Base-by-base conservation (phyloP, 2,888 invertebrate genomes). In the Callosobruchus maculatus region DNA sequence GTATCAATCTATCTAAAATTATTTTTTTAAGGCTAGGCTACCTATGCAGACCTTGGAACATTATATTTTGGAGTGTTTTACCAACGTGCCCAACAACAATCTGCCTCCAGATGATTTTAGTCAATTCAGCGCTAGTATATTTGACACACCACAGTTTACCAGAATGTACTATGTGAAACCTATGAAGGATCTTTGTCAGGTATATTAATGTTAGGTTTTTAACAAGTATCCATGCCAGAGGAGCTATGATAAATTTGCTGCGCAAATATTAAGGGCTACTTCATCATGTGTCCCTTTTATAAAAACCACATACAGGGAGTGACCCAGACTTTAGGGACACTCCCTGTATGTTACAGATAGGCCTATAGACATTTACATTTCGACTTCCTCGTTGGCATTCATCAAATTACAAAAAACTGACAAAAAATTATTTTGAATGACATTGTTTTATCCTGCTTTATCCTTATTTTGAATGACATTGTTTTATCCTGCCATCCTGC, bases 141-240 rank as follows among this genome's bases (percentile, higher is more conserved):
- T 91, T 83, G 86, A 89, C 72, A 92, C 91, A 4, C 87, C 90
- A 0, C 87, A 89, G 69, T 95, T 94, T 84, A 88, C 89, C 71
- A 92, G 90, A 84, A 88, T 94, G 0, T 94, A 93, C 84, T 93
- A 93, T 83, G 90, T 96, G 0, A 92, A 93, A 82, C 93, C 96
- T 0, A 89, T 93, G 13, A 93, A 93, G 79, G 94, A 95, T 83
- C 88, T 92, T 18, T 91, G 91, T 76, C 91, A 93, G 88, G 91
- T 94, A 76, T 87, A 71, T 21, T 49, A n/a, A n/a, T 26, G 26
- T 7, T 26, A 26, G 2, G 2, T 26, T 49, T 69, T 86, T 79
- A 73, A 67, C 31, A 26, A 26, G 26, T 26, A 2, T 26, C 26
- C 2, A 7, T 26, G 7, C 26, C 26, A 26, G 26, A 26, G 26